These are phyloP conservation scores for Equus quagga DNA, from an alignment of 2,113 vertebrate species.

Conservation along the genomic window DNA sequence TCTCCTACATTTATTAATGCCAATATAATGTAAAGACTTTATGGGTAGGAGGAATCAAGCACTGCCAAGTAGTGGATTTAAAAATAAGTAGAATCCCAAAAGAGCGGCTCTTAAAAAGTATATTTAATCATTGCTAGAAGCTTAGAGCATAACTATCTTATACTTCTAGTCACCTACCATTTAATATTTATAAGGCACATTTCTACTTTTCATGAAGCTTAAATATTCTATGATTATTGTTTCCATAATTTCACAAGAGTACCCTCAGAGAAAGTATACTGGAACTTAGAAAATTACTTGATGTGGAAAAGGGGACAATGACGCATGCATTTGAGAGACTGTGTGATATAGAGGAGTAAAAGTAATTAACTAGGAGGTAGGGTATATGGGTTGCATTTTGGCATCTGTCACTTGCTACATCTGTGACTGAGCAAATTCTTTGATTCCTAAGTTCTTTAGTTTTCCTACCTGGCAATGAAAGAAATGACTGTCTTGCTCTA, in stretches of 20 bases:
- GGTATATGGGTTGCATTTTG: background rate
- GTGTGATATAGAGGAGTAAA: background rate
- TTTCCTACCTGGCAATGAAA: background rate
- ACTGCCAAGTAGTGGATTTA: background rate
- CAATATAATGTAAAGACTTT: constrained; percentile 26
- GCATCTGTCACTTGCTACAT: background rate
- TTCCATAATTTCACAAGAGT: constrained; percentile 59
- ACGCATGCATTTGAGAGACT: background rate
- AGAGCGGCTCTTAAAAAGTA: background rate
- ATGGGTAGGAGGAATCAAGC: background rate
- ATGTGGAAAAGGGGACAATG: background rate
- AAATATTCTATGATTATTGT: constrained; percentile 62
- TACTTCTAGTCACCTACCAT: background rate
- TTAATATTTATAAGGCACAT: constrained; percentile 67
- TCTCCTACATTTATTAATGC: constrained; percentile 48
- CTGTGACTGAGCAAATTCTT: background rate
- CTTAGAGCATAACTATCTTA: background rate
- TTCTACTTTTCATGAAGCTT: constrained; percentile 50
- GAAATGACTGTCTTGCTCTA: background rate
- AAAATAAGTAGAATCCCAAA: constrained; percentile 21
- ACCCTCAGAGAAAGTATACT: background rate
- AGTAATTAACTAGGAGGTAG: background rate
- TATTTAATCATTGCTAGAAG: constrained; percentile 48
- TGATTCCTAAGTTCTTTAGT: background rate
- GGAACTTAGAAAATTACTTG: constrained; percentile 28